Evolutionary conservation across 2,888 invertebrate species (phyloP).

Genomic region (Allacma fusca): DNA sequence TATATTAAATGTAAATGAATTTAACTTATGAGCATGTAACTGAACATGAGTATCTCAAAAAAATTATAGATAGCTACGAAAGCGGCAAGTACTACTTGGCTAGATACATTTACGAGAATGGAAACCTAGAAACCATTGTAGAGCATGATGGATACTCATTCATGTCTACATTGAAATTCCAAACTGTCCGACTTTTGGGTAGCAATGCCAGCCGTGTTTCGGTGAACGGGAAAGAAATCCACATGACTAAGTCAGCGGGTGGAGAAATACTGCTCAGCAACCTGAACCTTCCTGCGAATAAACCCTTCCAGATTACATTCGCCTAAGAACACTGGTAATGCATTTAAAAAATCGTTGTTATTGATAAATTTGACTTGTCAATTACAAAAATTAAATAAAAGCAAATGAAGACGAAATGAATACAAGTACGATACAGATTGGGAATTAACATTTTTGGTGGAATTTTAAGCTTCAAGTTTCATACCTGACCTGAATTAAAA

Average conservation of each 20-base stretch:
- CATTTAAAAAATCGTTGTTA: no score
- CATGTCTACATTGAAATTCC: conserved; percentile 46
- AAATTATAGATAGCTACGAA: conserved; percentile 51
- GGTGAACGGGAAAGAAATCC: conserved; percentile 50
- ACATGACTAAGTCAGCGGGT: conserved; percentile 40
- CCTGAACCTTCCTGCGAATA: conserved; percentile 48
- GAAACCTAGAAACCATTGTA: conserved; percentile 40
- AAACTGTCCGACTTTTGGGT: conserved; percentile 55
- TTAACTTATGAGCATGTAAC: not conserved
- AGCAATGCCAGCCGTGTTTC: conserved; percentile 40
- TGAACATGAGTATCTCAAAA: not conserved
- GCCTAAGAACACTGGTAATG: no score
- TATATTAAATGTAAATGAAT: not conserved
- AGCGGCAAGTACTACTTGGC: conserved; percentile 54
- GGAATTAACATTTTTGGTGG: no score
- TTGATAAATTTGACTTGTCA: no score
- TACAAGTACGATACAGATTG: no score
- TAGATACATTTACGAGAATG: conserved; percentile 35
- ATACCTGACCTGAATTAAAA: no score
- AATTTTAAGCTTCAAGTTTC: no score
- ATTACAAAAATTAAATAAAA: no score
- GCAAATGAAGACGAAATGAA: no score
- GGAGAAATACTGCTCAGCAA: conserved; percentile 54
- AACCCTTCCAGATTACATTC: conserved; percentile 36
- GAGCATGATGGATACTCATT: conserved; percentile 49